Conservation (phyloP, 2,888 invertebrate genomes). For the Drosophila lutescens region DNA sequence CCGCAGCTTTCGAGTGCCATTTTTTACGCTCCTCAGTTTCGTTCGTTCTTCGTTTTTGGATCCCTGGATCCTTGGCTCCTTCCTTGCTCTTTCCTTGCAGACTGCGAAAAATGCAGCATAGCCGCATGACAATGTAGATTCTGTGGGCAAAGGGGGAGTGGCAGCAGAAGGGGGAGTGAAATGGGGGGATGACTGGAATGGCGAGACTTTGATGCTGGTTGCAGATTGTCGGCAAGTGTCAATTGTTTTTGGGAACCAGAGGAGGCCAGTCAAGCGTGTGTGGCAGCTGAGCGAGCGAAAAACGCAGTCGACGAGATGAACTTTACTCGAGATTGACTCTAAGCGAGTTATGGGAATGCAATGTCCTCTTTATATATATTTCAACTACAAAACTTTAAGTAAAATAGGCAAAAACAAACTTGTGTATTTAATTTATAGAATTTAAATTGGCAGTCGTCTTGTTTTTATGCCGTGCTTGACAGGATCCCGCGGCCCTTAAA, state of each 20-base stretch:
- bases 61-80: conserved; percentile 5
- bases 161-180: background rate
- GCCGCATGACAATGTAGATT: conserved; percentile 36
- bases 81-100: conserved; percentile 60
- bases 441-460: background rate
- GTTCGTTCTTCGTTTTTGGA: background rate
- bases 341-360: too few species aligned
- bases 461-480: background rate
- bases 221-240: conserved; percentile 76
- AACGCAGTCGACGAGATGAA: conserved; percentile 31
- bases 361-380: too few species aligned
- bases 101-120: conserved; percentile 66
- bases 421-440: background rate
- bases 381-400: too few species aligned
- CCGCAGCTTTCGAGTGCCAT: conserved; percentile 78
- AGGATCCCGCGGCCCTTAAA: background rate
- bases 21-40: conserved; percentile 66
- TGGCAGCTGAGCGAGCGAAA: conserved; percentile 15
- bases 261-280: conserved; percentile 33
- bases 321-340: conserved; percentile 40
- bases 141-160: conserved; percentile 1
- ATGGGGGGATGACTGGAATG: background rate
- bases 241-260: conserved; percentile 65
- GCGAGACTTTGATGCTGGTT: conserved; percentile 55
- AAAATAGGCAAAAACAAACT: too few species aligned